Percentiles rank a stretch among this genome's conserved stretches.
phyloP scores from a whole-genome alignment of 2,888 invertebrate species.

The Clistopyga incitator region DNA sequence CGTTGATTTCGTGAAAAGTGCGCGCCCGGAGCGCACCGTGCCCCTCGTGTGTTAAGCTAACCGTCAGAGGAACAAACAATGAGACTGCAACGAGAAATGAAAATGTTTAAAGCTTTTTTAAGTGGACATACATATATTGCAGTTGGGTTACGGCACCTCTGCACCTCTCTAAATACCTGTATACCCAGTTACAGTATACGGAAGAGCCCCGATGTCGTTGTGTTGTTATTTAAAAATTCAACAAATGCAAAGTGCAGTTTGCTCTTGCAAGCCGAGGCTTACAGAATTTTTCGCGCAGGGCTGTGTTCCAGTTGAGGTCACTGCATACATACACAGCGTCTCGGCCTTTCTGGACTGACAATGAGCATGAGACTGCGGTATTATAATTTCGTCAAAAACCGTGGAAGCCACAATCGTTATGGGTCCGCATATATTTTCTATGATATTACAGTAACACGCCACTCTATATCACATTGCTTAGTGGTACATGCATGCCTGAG shows the following conservation, averaged over 20 bases:
- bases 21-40: conserved; percentile 28
- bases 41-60: conserved; percentile 6
- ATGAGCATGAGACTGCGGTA: not conserved
- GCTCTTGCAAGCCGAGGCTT: conserved; percentile 20
- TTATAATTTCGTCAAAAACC: not conserved
- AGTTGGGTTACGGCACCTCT: not conserved
- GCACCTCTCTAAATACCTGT: not conserved
- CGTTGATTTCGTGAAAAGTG: conserved; percentile 63
- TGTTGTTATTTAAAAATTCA: conserved; percentile 40
- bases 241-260: conserved; percentile 21
- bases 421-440: not conserved
- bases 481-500: not conserved
- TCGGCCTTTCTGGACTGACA: not conserved
- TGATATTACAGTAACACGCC: not conserved
- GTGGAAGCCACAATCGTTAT: not conserved
- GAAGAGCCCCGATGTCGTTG: not conserved
- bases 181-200: not conserved
- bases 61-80: not conserved
- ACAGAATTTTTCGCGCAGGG: conserved; percentile 10
- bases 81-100: conserved; percentile 27
- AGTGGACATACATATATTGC: conserved; percentile 44
- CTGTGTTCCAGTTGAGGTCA: not conserved
- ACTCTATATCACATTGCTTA: not conserved
- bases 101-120: conserved; percentile 38
- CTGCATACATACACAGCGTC: not conserved